Base-by-base conservation (phyloP, 2,888 invertebrate species). In the Drosophila nr. medialis region DNA sequence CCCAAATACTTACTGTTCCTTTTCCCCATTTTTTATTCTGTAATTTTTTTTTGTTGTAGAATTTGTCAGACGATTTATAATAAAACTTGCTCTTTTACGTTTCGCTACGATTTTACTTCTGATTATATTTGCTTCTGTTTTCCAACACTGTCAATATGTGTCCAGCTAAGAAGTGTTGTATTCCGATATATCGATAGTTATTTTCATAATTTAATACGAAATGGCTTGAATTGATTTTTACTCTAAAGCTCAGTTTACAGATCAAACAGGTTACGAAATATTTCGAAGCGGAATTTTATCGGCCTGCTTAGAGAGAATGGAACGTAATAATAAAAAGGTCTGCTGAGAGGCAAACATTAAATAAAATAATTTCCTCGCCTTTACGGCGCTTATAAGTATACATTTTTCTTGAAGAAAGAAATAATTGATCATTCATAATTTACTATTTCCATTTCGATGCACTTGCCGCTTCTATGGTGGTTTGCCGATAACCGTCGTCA, bases 1-100 rank as follows among this genome's bases (percentile, higher is more conserved):
- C 7, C 10, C 3, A 1, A 27, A 0, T 27, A 72, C 85, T 72
- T 51, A 85, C 85, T 85, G 15, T 88, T 81, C 3, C 79, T 85
- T 34, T 81, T 85, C 2, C 89, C 85, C 85, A 85, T 85, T 30
- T 34, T 50, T 42, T 21, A 1, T 11, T 42, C 2, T 30, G 32
- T 24, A 3, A 27, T 11, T 13, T 10, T 0, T 11, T 30, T 32
- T 32, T 40, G 32, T 18, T 1, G n/a, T 42, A 49, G 2, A 1
- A 30, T 11, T 30, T 50, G 11, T 6, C 3, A n/a, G 40, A 42
- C 18, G 10, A 29, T 24, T 53, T 2, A 15, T 21, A 2, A 4
- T 21, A 15, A 24, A 34, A 45, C 2, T 13, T 8, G 13, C 8
- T 7, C 27, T n/a, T 1, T 18, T 13, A 5, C 50, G 32, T n/a